Evolutionary conservation across 2,797 vertebrate genomes (phyloP).

Genomic region (Saguinus oedipus): DNA sequence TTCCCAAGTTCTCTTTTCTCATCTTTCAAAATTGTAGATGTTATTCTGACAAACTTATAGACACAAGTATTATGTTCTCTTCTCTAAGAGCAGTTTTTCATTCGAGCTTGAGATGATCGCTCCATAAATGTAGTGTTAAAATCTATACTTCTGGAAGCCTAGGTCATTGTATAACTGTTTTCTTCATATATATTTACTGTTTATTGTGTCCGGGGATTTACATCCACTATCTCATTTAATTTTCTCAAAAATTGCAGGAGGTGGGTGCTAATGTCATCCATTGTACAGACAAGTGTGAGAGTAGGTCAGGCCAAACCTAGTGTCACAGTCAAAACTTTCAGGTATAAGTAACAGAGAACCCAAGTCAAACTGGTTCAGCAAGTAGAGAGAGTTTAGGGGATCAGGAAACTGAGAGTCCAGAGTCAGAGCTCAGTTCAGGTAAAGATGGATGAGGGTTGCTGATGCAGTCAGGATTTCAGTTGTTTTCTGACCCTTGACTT

Average conservation of each 20-base stretch:
- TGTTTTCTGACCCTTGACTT: neutral
- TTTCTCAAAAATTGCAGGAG: neutral
- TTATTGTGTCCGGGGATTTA: neutral
- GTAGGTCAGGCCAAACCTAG: neutral
- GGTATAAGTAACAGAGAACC: neutral
- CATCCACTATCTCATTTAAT: neutral
- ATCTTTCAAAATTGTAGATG: neutral
- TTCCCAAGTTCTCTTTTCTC: neutral
- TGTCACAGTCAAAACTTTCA: neutral
- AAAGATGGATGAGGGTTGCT: neutral
- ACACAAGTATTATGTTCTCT: neutral
- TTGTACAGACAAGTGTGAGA: neutral
- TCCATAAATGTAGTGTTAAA: neutral
- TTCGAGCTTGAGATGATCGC: neutral
- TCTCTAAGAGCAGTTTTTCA: neutral
- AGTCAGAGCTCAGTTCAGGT: neutral
- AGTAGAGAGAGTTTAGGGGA: neutral
- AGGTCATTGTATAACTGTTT: neutral
- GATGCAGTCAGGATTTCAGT: neutral
- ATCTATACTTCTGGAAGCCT: neutral
- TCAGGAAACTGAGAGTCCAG: neutral
- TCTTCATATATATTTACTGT: neutral
- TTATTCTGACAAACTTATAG: neutral
- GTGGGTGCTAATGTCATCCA: neutral
- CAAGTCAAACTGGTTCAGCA: neutral